Conservation (phyloP, 1,140 invertebrate species). For the Pogonomyrmex barbatus region DNA sequence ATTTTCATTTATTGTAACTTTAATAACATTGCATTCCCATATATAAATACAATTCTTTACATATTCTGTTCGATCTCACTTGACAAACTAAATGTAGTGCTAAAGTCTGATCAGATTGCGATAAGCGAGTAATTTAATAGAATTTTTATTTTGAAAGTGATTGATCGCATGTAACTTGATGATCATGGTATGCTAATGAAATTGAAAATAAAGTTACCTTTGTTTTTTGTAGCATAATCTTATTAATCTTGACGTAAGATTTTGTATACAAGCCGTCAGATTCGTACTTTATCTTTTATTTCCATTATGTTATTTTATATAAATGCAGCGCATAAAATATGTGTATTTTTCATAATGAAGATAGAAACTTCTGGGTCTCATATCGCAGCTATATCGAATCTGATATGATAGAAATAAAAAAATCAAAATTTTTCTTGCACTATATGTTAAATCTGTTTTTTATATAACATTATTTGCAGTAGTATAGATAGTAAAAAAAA, state of each 20-base stretch:
- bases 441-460: background rate
- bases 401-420: background rate
- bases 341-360: constrained; percentile 9
- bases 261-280: background rate
- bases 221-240: constrained; percentile 47
- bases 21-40: constrained; percentile 45
- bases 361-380: constrained; percentile 34
- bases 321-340: constrained; percentile 2
- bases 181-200: background rate
- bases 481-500: background rate
- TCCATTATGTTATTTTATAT: background rate
- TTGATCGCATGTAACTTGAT: constrained; percentile 13
- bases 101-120: constrained; percentile 6
- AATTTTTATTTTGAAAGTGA: constrained; percentile 18
- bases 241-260: constrained; percentile 40
- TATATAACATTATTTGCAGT: background rate
- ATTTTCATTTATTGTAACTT: constrained; percentile 38
- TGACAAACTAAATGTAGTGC: background rate
- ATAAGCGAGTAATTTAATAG: constrained; percentile 43
- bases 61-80: background rate
- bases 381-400: constrained; percentile 5
- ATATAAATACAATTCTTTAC: constrained; percentile 10
- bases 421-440: background rate
- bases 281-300: constrained; percentile 8
- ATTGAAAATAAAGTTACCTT: constrained; percentile 51